Percentiles rank a stretch among this genome's conserved stretches.
Evolutionary conservation across 2,888 invertebrate species (phyloP).

Genomic region (Antitype chi): DNA sequence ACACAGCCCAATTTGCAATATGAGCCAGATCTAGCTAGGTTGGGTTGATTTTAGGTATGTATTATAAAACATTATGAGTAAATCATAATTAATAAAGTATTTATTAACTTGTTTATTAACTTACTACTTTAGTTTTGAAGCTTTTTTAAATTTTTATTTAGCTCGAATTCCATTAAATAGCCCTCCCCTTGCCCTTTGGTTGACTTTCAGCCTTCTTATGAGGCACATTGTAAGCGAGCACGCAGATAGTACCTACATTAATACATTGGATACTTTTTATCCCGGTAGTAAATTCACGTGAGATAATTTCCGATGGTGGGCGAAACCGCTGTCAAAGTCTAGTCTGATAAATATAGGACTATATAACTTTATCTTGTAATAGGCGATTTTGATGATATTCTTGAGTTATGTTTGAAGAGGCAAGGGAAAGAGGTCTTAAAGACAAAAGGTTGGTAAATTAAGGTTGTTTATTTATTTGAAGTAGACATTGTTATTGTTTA

Average conservation of each 20-base stretch:
- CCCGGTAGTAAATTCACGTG: too few relatives aligned
- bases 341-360: neutral
- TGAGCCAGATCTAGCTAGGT: neutral
- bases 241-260: too few relatives aligned
- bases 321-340: too few relatives aligned
- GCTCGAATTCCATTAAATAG: too few relatives aligned
- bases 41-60: neutral
- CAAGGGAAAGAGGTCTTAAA: neutral
- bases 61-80: neutral
- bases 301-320: too few relatives aligned
- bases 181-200: too few relatives aligned
- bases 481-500: neutral
- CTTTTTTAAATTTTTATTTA: too few relatives aligned
- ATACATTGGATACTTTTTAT: too few relatives aligned
- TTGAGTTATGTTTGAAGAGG: neutral
- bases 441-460: constrained; percentile 8
- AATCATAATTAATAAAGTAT: neutral
- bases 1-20: neutral
- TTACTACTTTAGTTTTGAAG: neutral
- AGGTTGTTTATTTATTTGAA: neutral
- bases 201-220: too few relatives aligned
- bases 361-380: neutral
- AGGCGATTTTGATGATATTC: neutral
- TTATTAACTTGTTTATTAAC: neutral
- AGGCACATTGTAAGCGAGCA: too few relatives aligned